Conservation (phyloP, 2,113 vertebrate species). For the Phylloscopus trochiloides region DNA sequence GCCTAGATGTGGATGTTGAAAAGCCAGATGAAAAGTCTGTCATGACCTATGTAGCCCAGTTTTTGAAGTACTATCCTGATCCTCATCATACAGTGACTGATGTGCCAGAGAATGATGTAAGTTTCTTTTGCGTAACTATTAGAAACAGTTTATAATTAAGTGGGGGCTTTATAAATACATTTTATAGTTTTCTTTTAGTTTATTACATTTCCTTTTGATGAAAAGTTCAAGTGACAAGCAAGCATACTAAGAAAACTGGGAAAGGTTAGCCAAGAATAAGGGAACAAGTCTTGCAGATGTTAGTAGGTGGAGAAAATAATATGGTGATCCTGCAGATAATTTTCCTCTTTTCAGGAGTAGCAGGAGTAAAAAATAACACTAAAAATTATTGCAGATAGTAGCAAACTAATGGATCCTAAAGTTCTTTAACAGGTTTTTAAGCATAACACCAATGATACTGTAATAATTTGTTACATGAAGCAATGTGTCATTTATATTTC, state of each 20-base stretch:
- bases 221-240: background rate
- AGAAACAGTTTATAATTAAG: background rate
- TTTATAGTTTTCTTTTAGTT: background rate
- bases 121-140: background rate
- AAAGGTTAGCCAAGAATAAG: background rate
- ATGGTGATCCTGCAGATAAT: background rate
- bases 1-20: slow-evolving; percentile 94
- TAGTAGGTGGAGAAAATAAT: background rate
- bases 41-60: slow-evolving; percentile 98
- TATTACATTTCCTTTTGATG: background rate
- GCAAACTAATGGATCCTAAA: background rate
- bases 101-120: slow-evolving; percentile 80
- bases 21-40: slow-evolving; percentile 99
- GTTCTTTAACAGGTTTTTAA: background rate
- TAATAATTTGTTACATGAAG: background rate
- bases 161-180: background rate
- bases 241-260: background rate
- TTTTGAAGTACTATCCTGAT: slow-evolving; percentile 90
- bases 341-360: background rate
- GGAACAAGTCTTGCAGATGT: background rate
- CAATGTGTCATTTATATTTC: background rate
- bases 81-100: slow-evolving; percentile 69
- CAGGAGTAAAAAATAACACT: background rate
- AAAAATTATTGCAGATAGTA: background rate
- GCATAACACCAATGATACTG: background rate